A percentile compares a stretch with the other conserved stretches of the same genome.
These are phyloP conservation scores for Nasonia giraulti DNA, from an alignment of 1,140 invertebrate genomes.

Conservation along the genomic window DNA sequence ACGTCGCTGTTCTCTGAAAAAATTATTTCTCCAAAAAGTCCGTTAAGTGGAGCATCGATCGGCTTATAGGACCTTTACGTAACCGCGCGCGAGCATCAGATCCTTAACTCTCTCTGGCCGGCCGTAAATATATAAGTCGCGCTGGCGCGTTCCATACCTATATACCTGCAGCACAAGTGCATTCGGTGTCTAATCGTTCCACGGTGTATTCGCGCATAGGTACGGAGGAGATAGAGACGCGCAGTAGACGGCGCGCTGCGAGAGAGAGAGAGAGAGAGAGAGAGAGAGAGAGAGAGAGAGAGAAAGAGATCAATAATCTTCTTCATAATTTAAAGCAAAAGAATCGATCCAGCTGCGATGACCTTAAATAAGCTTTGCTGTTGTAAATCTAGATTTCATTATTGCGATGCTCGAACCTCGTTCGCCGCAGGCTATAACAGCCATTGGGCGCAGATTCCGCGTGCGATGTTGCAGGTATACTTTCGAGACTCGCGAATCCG, in stretches of 20 bases:
- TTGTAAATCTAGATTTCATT: conserved; percentile 36
- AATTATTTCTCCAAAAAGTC: no score
- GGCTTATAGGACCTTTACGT: neutral
- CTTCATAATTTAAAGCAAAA: conserved; percentile 43
- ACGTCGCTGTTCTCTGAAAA: no score
- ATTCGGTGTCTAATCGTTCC: neutral
- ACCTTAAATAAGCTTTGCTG: conserved; percentile 27
- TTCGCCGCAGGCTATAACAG: neutral
- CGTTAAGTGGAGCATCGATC: no score
- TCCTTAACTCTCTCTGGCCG: neutral
- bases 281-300: conserved; percentile 18
- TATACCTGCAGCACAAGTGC: neutral
- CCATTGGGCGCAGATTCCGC: neutral
- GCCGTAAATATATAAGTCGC: neutral
- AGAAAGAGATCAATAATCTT: conserved; percentile 38
- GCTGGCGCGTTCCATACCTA: neutral
- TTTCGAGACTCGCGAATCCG: neutral
- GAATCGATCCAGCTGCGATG: conserved; percentile 40
- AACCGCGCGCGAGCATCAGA: neutral
- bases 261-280: conserved; percentile 11
- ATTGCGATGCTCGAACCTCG: neutral
- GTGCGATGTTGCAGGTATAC: neutral
- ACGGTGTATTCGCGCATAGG: neutral
- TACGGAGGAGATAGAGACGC: neutral
- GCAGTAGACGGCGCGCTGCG: no score